Base-by-base conservation (phyloP, 64 coral and sea anemone species). In the Porites australiensis region DNA sequence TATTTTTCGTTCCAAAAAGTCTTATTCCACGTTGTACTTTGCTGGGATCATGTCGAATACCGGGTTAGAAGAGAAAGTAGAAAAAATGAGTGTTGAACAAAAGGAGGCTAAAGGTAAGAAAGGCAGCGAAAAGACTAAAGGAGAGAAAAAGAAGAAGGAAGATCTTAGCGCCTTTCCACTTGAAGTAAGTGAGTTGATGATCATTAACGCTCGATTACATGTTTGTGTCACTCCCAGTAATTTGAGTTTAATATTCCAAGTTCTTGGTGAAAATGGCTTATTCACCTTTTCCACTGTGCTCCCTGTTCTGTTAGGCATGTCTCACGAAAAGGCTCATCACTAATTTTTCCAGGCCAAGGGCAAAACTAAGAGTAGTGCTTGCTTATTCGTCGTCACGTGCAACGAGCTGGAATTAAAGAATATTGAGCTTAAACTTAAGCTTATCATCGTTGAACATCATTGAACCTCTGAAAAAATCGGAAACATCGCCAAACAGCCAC, bases 31-130 rank as follows among this genome's bases (percentile, higher is more conserved):
- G 81, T 84, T 69, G 77, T 10, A 3, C 43, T 13, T 74, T 12
- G 4, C 11, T 20, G 60, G 11, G 47, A 65, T n/a, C 12, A 62
- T 84, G 81, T 84, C 81, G 14, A 45, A 23, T 18, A 48, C 61
- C 8, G 81, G 81, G 8, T 51, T 93, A 2, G 91, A 93, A 15
- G 91, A 93, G 75, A 93, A 93, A 64, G 82, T 93, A 14, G 52
- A 77, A 78, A 87, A 93, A 10, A 87, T 93, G 82, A 79, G 50
- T 93, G 63, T 93, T 14, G 91, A 93, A 21, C 82, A 87, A 18
- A 93, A 87, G 61, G 81, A 68, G 61, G 44, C 81, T 84, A 76
- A 71, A 23, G 47, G 58, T 3, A 11, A 79, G 61, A 48, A 55
- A 18, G 58, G 27, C 27, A 37, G 27, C 27, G 27, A 37, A 37